Percentiles rank a stretch among this genome's conserved stretches.
Evolutionary conservation across 1,140 invertebrate species (phyloP).

Genomic region (Aricia agestis): DNA sequence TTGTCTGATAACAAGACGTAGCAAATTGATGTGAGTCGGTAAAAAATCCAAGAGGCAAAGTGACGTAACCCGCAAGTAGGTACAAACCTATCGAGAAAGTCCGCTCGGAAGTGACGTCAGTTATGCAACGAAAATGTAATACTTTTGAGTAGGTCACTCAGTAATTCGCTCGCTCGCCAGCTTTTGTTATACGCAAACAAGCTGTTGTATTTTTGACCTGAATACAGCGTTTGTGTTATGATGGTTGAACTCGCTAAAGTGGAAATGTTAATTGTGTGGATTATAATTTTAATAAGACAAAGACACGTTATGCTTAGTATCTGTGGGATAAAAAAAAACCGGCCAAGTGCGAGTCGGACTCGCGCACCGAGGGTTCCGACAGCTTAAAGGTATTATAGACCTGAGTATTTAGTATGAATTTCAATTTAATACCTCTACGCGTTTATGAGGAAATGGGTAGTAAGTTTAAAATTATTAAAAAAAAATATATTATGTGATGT

Average conservation of each 20-base stretch:
- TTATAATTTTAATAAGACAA: too few species aligned
- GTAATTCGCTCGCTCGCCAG: neutral
- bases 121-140: conserved; percentile 1
- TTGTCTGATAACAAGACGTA: neutral
- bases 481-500: too few species aligned
- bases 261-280: neutral
- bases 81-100: neutral
- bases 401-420: too few species aligned
- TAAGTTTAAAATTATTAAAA: too few species aligned
- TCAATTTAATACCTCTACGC: too few species aligned
- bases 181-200: neutral
- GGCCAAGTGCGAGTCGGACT: too few species aligned
- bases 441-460: too few species aligned
- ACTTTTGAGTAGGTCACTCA: neutral
- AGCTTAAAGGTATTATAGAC: too few species aligned
- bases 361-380: too few species aligned
- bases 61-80: neutral
- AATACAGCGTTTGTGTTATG: neutral
- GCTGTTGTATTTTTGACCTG: neutral
- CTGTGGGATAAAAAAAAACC: too few species aligned
- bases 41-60: neutral
- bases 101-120: neutral
- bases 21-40: neutral
- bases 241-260: neutral
- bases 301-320: too few species aligned